These are phyloP conservation scores for Apostichopus parvimensis DNA, from an alignment of 35 echinoderm and acorn worm species.

Conservation along the genomic window DNA sequence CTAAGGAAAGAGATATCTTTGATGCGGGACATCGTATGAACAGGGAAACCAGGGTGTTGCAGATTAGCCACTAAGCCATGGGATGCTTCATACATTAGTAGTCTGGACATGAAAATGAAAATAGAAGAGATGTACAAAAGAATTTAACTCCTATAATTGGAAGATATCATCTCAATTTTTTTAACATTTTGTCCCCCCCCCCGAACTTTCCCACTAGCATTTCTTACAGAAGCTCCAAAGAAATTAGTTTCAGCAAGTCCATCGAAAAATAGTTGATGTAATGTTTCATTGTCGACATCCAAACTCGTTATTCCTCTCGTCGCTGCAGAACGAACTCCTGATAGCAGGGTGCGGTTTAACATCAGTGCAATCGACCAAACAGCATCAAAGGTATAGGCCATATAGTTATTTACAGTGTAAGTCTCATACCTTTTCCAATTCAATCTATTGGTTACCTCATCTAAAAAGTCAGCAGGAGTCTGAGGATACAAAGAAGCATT, in stretches of 20 bases:
- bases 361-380: constrained; percentile 29
- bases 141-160: too few species aligned
- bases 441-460: constrained; percentile 5
- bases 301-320: background rate
- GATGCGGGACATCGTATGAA: too few species aligned
- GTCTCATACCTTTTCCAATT: background rate
- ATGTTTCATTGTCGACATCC: background rate
- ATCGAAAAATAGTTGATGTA: background rate
- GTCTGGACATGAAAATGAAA: too few species aligned
- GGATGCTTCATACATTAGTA: too few species aligned
- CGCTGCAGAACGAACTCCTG: too few species aligned
- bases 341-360: background rate
- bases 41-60: too few species aligned
- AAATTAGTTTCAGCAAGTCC: background rate
- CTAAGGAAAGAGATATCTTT: too few species aligned
- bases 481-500: background rate
- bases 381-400: constrained; percentile 32
- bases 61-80: too few species aligned
- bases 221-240: constrained; percentile 32
- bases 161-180: too few species aligned
- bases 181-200: too few species aligned
- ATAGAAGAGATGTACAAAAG: too few species aligned
- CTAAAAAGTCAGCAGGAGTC: constrained; percentile 17
- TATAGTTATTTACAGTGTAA: constrained; percentile 9
- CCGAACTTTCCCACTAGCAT: too few species aligned